These are phyloP conservation scores for Magallana nippona DNA, from an alignment of 2,888 invertebrate genomes.

Conservation along the genomic window DNA sequence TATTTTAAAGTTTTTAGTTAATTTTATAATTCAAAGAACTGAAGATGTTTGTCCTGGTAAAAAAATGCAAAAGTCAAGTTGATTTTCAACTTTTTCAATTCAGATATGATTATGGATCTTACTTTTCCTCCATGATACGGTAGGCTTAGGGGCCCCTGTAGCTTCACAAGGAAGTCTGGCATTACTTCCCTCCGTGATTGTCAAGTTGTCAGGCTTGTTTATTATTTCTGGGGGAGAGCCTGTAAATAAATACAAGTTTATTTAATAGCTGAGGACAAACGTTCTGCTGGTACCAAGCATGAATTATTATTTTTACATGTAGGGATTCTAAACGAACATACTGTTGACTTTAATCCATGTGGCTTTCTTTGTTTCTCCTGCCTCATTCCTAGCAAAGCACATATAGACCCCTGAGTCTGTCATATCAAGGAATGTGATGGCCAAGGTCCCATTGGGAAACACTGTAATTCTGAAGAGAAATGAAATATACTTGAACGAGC, in stretches of 20 bases:
- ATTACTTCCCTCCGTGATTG: slow-evolving; percentile 95
- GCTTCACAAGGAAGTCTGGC: slow-evolving; percentile 93
- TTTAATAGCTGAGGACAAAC: too few species aligned
- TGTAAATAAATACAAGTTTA: slow-evolving; percentile 79
- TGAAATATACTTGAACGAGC: too few species aligned
- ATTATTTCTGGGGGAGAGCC: slow-evolving; percentile 94
- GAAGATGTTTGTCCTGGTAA: too few species aligned
- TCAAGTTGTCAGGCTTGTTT: slow-evolving; percentile 90
- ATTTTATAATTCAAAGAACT: too few species aligned
- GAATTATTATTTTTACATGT: not conserved
- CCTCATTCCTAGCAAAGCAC: slow-evolving; percentile 93
- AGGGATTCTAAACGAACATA: slow-evolving; percentile 83
- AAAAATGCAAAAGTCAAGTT: not conserved
- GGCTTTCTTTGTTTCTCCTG: slow-evolving; percentile 92
- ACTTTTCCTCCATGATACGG: slow-evolving; percentile 96
- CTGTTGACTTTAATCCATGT: slow-evolving; percentile 97
- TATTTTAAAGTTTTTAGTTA: too few species aligned
- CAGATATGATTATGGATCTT: slow-evolving; percentile 75
- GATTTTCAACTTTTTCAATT: not conserved
- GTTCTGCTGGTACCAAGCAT: too few species aligned
- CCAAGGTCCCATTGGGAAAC: slow-evolving; percentile 71
- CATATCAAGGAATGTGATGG: slow-evolving; percentile 89
- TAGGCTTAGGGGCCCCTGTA: slow-evolving; percentile 93
- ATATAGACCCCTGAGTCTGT: slow-evolving; percentile 96
- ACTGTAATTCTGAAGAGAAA: slow-evolving; percentile 57